Conservation (phyloP, 1,140 invertebrate genomes). For the Drosophila kohkoa region DNA sequence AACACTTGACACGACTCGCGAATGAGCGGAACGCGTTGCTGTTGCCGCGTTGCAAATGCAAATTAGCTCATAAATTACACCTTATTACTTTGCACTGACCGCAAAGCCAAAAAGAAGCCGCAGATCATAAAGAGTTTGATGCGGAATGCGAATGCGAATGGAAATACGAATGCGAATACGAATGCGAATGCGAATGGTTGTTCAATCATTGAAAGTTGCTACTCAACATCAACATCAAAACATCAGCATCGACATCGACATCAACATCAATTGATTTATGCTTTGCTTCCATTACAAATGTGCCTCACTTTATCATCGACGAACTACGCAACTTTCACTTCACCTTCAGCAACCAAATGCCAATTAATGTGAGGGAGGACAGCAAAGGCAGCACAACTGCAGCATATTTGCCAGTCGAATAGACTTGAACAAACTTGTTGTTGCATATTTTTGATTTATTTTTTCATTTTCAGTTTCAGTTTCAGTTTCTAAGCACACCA, state of each 20-base stretch:
- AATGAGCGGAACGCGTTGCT: conserved; percentile 11
- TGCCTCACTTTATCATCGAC: background rate
- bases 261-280: conserved; percentile 3
- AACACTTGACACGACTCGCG: conserved; percentile 11
- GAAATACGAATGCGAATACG: background rate
- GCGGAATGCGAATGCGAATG: background rate
- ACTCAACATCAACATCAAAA: background rate
- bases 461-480: too few relatives aligned
- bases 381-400: background rate
- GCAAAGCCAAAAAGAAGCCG: background rate
- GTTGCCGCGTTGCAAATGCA: conserved; percentile 22
- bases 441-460: too few relatives aligned
- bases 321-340: background rate
- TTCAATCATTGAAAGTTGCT: background rate
- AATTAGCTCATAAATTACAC: conserved; percentile 40
- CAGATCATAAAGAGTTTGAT: background rate
- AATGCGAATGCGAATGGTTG: background rate
- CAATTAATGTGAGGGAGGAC: background rate
- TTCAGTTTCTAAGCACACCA: too few relatives aligned
- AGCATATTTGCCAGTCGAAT: too few relatives aligned
- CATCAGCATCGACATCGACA: background rate
- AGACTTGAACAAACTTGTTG: too few relatives aligned
- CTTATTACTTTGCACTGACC: background rate
- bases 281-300: background rate
- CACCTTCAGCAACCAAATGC: background rate